phyloP scores from a whole-genome alignment of 2,888 invertebrate genomes.

The Thymelicus lineola region DNA sequence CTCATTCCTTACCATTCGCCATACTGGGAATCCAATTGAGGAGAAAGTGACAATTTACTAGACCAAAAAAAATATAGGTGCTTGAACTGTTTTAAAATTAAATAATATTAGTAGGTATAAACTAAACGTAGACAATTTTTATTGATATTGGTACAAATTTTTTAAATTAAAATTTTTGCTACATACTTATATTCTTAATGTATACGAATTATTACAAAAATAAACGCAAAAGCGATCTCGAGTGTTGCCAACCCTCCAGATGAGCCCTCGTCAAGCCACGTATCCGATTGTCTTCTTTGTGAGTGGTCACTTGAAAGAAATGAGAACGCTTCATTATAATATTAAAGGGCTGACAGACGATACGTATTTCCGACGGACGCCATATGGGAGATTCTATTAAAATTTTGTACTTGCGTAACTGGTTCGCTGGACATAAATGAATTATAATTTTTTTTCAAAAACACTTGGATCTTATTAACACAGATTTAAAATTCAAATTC shows the following conservation, averaged over 20 bases:
- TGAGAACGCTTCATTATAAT: slow-evolving; percentile 78
- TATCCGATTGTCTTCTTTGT: slow-evolving; percentile 78
- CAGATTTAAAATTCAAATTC: slow-evolving; percentile 2
- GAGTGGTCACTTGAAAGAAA: slow-evolving; percentile 80
- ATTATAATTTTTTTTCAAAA: slow-evolving; percentile 6
- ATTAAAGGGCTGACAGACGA: slow-evolving; percentile 80
- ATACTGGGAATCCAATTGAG: no score
- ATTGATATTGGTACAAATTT: no score
- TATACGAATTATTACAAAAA: background rate
- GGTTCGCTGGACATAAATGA: slow-evolving; percentile 39
- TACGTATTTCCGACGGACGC: slow-evolving; percentile 79
- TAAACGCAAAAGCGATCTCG: slow-evolving; percentile 19
- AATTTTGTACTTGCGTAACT: slow-evolving; percentile 51
- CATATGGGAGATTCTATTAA: slow-evolving; percentile 75
- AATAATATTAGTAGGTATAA: no score
- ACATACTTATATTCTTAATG: no score
- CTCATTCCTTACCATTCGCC: no score
- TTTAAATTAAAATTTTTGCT: no score
- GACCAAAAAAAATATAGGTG: no score
- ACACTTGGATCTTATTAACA: background rate
- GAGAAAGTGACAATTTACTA: no score
- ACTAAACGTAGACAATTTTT: no score
- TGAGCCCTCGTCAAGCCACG: slow-evolving; percentile 67
- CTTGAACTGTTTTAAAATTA: no score
- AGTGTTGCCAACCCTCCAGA: slow-evolving; percentile 65